Base-by-base conservation (phyloP, 2,113 vertebrate genomes). In the Egretta garzetta region DNA sequence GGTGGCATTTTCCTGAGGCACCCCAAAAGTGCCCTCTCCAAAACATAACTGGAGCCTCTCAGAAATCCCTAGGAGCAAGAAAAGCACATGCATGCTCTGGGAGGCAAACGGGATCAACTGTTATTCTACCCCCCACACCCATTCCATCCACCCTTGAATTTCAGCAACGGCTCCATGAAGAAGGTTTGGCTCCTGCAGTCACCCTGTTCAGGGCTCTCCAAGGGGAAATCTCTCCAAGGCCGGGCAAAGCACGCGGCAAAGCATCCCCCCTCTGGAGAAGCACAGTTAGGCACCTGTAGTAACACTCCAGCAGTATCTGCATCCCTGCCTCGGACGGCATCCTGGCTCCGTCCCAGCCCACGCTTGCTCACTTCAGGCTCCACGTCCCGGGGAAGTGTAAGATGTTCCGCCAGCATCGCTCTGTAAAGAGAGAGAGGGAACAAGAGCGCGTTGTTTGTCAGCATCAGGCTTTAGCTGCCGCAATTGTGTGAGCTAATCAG, bases 291-390 rank as follows among this genome's bases (percentile, higher is more conserved):
- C 68, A 96, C 88, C 95, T 71, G n/a, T 20, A 64, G 94, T 43
- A 96, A 55, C 92, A 37, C 49, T 88, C 75, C 66, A 71, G 68
- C 32, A 73, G 22, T 63, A 71, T 45, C 95, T 49, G 19, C 77
- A 53, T 91, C 86, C 91, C 59, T 88, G 68, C 53, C 93, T 86
- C 27, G 7, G 76, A 14, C 14, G 1, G 58, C 0, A 1, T 89
- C 89, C 96, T 96, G 94, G 95, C 82, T 92, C 85, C 27, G 19
- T 56, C 94, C 94, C 79, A 94, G 93, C 96, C 83, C 94, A 92
- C 4, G 2, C 53, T 74, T 10, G 5, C 88, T 95, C 72, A 2
- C 52, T 76, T 95, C 95, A 94, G 93, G 43, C 90, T 98, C 21
- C 63, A 63, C 19, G 6, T 92, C 49, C 92, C 66, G 67, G 74